phyloP scores from a whole-genome alignment of 2,797 vertebrate species.

The Anniella stebbinsi region DNA sequence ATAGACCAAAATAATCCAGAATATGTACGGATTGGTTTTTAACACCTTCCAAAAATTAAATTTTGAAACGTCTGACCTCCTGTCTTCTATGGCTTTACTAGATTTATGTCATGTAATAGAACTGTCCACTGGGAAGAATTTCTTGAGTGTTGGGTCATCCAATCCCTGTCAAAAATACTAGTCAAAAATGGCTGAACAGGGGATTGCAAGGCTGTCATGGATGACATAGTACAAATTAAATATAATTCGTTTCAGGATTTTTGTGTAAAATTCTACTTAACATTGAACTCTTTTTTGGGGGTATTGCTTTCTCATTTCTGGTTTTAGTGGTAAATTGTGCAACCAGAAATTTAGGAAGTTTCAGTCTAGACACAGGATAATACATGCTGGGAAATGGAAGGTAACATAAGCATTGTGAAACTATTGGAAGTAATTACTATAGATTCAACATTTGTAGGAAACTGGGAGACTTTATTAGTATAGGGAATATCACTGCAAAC shows the following conservation, averaged over 20 bases:
- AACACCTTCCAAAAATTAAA: slow-evolving; percentile 3
- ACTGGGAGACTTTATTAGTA: accelerated
- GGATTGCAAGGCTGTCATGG: not conserved
- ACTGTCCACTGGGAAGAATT: not conserved
- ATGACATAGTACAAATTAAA: not conserved
- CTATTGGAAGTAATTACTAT: not conserved
- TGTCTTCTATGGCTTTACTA: slow-evolving; percentile 1
- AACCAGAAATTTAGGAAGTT: not conserved
- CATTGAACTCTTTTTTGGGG: not conserved
- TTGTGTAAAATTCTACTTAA: not conserved
- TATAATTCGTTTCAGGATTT: not conserved
- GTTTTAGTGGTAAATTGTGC: not conserved
- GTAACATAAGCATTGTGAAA: not conserved
- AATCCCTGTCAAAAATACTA: not conserved
- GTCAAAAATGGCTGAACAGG: not conserved
- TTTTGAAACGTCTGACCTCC: not conserved
- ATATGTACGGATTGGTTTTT: slow-evolving; percentile 22
- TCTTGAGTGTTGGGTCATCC: not conserved
- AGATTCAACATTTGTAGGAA: slow-evolving; percentile 16
- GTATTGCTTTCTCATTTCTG: not conserved
- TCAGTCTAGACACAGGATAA: not conserved
- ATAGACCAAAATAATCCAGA: not conserved
- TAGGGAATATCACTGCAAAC: not conserved
- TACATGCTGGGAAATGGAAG: not conserved
- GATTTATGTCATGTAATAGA: not conserved